Percentiles rank a stretch among this genome's conserved stretches.
Conservation (phyloP, 2,797 vertebrate genomes). For the Chrysocyon brachyurus region DNA sequence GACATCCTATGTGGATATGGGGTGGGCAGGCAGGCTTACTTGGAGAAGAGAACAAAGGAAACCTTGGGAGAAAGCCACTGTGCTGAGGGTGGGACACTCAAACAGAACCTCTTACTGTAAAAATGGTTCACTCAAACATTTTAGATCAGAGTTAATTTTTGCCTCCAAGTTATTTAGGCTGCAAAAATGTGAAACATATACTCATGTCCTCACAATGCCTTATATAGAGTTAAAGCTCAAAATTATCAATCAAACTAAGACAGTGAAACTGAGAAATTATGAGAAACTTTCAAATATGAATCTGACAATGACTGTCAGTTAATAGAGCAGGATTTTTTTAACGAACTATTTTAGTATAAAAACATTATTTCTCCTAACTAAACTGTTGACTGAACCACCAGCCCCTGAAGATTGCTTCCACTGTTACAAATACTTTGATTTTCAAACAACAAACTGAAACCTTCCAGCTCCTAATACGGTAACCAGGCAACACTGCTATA, state of each 20-base stretch:
- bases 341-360: background rate
- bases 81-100: background rate
- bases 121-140: background rate
- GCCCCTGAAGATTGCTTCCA: background rate
- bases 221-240: background rate
- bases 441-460: slow-evolving; percentile 53
- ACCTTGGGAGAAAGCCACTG: background rate
- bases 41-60: background rate
- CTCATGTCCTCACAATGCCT: background rate
- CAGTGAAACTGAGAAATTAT: slow-evolving; percentile 2
- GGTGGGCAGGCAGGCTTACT: background rate
- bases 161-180: background rate
- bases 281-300: background rate
- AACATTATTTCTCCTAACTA: slow-evolving; percentile 31
- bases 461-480: slow-evolving; percentile 31
- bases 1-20: background rate
- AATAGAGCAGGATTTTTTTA: background rate
- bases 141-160: slow-evolving; percentile 20
- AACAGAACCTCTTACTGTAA: background rate
- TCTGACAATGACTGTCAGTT: background rate
- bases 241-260: slow-evolving; percentile 32
- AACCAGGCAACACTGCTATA: slow-evolving; percentile 56
- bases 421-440: slow-evolving; percentile 53
- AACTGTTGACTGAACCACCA: slow-evolving; percentile 9
- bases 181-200: slow-evolving; percentile 44